Evolutionary conservation across 2,888 invertebrate genomes (phyloP).

Genomic region (Dorcus parallelipipedus): DNA sequence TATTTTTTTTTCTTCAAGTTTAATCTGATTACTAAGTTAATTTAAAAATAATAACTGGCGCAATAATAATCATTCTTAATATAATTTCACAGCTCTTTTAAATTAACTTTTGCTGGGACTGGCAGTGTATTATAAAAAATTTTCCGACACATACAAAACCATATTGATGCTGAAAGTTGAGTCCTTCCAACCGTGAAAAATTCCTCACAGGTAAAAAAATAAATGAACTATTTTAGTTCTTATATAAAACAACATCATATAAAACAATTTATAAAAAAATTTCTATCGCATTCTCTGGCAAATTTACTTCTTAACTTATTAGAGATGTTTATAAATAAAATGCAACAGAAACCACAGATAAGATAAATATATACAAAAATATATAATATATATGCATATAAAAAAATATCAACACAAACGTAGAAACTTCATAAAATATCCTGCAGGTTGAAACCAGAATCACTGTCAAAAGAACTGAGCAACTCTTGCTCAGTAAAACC

Average conservation of each 20-base stretch:
- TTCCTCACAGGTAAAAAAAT: slow-evolving; percentile 1
- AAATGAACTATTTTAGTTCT: neutral
- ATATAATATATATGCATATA: slow-evolving; percentile 39
- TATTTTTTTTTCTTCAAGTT: no score
- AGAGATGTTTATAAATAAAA: slow-evolving; percentile 24
- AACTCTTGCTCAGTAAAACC: slow-evolving; percentile 79
- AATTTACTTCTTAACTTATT: slow-evolving; percentile 2
- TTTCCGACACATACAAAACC: neutral
- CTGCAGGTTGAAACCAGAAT: slow-evolving; percentile 62
- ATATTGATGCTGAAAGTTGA: neutral
- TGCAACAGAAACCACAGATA: slow-evolving; percentile 38
- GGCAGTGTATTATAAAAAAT: slow-evolving; percentile 13
- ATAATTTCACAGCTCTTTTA: slow-evolving; percentile 7
- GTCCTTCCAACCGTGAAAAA: neutral
- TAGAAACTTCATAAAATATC: slow-evolving; percentile 29
- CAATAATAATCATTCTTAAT: neutral
- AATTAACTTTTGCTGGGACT: slow-evolving; percentile 6
- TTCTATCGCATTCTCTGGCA: neutral
- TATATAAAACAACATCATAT: slow-evolving; percentile 13
- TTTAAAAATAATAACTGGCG: neutral
- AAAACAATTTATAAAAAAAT: slow-evolving; percentile 4
- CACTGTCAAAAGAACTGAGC: slow-evolving; percentile 77
- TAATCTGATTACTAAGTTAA: neutral
- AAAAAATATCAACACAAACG: slow-evolving; percentile 36
- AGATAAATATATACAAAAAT: slow-evolving; percentile 20